A percentile compares a stretch with the other conserved stretches of the same genome.
phyloP scores from a whole-genome alignment of 2,888 invertebrate genomes.

The Corbicula japonica region DNA sequence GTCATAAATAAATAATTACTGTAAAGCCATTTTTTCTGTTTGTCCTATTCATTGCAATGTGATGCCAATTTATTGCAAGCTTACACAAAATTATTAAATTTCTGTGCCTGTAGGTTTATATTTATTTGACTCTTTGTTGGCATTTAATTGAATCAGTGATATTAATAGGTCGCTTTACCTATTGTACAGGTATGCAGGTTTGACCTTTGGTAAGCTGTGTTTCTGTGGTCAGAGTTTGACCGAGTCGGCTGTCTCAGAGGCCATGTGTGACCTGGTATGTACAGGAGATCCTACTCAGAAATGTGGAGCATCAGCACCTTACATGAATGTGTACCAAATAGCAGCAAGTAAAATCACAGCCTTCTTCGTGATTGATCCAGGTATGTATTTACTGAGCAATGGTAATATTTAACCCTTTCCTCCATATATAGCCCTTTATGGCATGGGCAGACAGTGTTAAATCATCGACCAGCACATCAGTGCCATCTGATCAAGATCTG shows the following conservation, averaged over 20 bases:
- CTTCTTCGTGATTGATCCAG: too few relatives aligned
- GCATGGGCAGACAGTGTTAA: too few relatives aligned
- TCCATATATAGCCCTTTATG: too few relatives aligned
- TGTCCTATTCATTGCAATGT: too few relatives aligned
- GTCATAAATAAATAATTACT: background rate
- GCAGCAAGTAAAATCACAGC: too few relatives aligned
- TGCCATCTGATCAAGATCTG: too few relatives aligned
- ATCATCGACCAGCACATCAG: too few relatives aligned
- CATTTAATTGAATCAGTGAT: background rate
- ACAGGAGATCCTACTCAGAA: conserved; percentile 29
- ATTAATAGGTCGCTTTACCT: background rate
- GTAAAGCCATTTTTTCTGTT: background rate
- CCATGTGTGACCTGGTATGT: conserved; percentile 37
- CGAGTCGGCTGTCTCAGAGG: background rate
- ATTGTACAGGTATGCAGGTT: conserved; percentile 29
- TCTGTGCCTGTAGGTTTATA: background rate
- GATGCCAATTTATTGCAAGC: too few relatives aligned
- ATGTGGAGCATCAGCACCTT: conserved; percentile 40
- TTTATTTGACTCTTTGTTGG: background rate
- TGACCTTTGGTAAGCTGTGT: conserved; percentile 40
- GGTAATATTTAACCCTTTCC: too few relatives aligned
- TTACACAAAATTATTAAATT: background rate
- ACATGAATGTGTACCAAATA: conserved; percentile 38
- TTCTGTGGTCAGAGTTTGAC: conserved; percentile 48
- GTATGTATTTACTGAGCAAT: too few relatives aligned